A percentile compares a stretch with the other conserved stretches of the same genome.
These are phyloP conservation scores for Cynopterus sphinx DNA, from an alignment of 2,797 vertebrate genomes.

Conservation along the genomic window DNA sequence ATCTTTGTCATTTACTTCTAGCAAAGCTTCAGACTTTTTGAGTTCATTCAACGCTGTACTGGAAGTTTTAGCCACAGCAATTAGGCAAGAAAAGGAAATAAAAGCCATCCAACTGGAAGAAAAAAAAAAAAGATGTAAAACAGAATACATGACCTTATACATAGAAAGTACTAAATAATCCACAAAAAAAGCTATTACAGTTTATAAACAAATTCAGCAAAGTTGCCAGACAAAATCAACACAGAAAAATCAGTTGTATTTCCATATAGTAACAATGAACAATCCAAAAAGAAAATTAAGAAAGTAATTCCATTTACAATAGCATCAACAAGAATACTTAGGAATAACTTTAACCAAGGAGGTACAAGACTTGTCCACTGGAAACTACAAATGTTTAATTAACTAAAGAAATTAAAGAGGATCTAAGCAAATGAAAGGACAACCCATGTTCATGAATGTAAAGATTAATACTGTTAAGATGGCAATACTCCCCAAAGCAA, in stretches of 20 bases:
- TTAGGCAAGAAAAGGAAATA: neutral
- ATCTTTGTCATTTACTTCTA: neutral
- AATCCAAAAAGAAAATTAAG: neutral
- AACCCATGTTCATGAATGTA: neutral
- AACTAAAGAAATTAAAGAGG: neutral
- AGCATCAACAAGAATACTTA: neutral
- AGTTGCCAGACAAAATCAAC: neutral
- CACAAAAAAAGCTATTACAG: neutral
- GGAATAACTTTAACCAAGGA: neutral
- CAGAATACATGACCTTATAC: neutral
- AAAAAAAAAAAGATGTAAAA: neutral
- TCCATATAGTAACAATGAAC: neutral
- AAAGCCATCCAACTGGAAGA: neutral
- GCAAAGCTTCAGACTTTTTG: neutral
- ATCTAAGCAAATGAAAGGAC: neutral
- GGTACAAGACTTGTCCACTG: no score
- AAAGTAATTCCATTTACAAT: neutral
- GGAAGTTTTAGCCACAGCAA: neutral
- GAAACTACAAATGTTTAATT: neutral
- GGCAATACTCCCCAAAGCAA: neutral
- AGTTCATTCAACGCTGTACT: neutral
- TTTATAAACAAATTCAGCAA: neutral
- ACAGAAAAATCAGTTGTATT: neutral
- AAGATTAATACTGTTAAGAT: neutral
- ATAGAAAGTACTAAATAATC: neutral